Evolutionary conservation across 35 echinoderm and acorn worm species (phyloP), one percentile per base, ranked within the genome.

Genomic region (Apostichopus japonicus): DNA sequence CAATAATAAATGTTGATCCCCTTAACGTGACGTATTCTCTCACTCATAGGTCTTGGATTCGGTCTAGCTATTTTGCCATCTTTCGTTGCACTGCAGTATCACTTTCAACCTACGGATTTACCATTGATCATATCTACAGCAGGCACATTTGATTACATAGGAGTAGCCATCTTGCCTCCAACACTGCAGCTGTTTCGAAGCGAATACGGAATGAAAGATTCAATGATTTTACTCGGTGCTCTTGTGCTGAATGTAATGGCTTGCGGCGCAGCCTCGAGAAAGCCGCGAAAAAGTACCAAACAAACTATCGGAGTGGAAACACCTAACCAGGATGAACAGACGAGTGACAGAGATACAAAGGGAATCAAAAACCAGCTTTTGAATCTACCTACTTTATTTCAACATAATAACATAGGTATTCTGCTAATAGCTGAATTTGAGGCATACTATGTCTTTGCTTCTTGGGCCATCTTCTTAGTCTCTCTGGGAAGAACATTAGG

Each of bases 381-480:
- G 15, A 7, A 19, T 1, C 15, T 19, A 75, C 15, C 15, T 7
- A 44, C 33, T 44, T 88, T 88, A 23, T 88, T 70, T 24, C 54
- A 70, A 23, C 86, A 88, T 53, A 54, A 44, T 21, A 55, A 70
- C 23, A 21, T 88, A 6, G 58, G 58, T 13, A 88, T 24, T 24
- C 3, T 88, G 13, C 24, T 88, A 7, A 19, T 14, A 3, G 11
- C 70, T 5, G 86, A 87, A 11, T 23, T 58, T 62, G 8, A 33
- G 1, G 24, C 55, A 15, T 8, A 24, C 55, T 63, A 87, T 15
- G 14, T 61, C 3, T 65, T 87, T 14, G 27, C 86, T 23, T 56
- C 58, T 0, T 87, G 86, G 86, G 86, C 86, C 17, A 87, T 87
- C 8, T 87, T 87, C 57, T 33, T 87, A 58, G 86, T 87, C 10